Evolutionary conservation across 92 coral and sea anemone genomes (phyloP).

Genomic region (Parazoanthus swiftii): DNA sequence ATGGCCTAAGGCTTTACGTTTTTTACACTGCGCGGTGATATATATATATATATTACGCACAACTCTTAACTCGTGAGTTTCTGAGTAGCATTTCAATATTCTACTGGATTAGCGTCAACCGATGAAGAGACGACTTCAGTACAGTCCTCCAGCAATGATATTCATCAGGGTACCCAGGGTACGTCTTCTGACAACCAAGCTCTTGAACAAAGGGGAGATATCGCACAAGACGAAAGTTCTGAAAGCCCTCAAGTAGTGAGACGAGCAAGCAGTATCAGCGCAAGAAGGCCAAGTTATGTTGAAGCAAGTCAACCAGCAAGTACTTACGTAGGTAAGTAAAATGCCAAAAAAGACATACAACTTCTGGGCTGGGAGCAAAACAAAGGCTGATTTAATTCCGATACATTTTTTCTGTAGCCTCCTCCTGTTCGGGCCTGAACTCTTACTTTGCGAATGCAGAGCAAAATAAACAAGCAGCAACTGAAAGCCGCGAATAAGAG

Average conservation of each 20-base stretch:
- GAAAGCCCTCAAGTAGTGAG: slow-evolving; percentile 33
- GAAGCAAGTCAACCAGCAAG: slow-evolving; percentile 33
- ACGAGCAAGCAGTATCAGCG: slow-evolving; percentile 38
- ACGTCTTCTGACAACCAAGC: slow-evolving; percentile 33
- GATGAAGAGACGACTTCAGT: slow-evolving; percentile 28
- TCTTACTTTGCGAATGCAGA: slow-evolving; percentile 35
- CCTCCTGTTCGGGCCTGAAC: slow-evolving; percentile 41
- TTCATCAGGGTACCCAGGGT: slow-evolving; percentile 27
- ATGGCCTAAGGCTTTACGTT: slow-evolving; percentile 28
- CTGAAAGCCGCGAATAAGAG: slow-evolving; percentile 37
- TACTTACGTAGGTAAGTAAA: slow-evolving; percentile 36
- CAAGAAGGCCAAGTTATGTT: slow-evolving; percentile 37
- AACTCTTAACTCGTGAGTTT: slow-evolving; percentile 31
- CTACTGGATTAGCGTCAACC: slow-evolving; percentile 26
- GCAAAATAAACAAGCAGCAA: slow-evolving; percentile 38
- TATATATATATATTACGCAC: slow-evolving; percentile 16
- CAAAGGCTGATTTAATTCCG: slow-evolving; percentile 34
- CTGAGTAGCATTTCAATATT: slow-evolving; percentile 31
- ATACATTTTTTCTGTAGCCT: slow-evolving; percentile 38
- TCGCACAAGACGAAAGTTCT: slow-evolving; percentile 36
- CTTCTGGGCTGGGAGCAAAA: slow-evolving; percentile 38
- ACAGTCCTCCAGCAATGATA: slow-evolving; percentile 31
- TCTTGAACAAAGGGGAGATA: slow-evolving; percentile 34
- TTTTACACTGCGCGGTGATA: slow-evolving; percentile 29
- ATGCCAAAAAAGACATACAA: slow-evolving; percentile 31